Conservation (phyloP, 2,797 vertebrate genomes). For the Alcedo atthis region DNA sequence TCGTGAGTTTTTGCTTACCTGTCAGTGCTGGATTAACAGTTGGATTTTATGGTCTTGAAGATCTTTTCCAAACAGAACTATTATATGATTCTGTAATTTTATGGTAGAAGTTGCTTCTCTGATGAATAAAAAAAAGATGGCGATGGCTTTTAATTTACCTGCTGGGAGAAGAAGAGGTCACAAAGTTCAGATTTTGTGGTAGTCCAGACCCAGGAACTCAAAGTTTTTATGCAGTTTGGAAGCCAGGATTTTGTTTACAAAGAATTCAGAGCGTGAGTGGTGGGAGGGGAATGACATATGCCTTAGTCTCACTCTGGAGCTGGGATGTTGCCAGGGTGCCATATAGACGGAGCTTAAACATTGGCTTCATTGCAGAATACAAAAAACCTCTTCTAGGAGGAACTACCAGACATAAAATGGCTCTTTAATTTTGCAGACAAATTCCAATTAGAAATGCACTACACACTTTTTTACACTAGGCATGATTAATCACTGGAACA, state of each 20-base stretch:
- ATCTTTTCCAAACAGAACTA: neutral
- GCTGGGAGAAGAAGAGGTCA: neutral
- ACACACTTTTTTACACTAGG: neutral
- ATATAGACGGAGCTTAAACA: slow-evolving; percentile 27
- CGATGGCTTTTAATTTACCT: neutral
- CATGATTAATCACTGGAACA: slow-evolving; percentile 47
- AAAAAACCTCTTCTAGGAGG: slow-evolving; percentile 42
- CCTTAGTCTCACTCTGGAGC: neutral
- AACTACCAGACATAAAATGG: slow-evolving; percentile 18
- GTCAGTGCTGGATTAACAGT: neutral
- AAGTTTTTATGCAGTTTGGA: neutral
- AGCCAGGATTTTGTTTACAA: neutral
- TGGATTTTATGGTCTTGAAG: neutral
- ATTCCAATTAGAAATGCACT: slow-evolving; percentile 56
- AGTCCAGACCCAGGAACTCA: neutral
- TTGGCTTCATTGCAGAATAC: slow-evolving; percentile 6
- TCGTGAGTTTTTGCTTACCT: neutral
- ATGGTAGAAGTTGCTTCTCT: neutral
- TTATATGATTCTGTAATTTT: neutral
- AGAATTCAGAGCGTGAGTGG: neutral
- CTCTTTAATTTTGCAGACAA: slow-evolving; percentile 50
- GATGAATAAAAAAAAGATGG: rapidly evolving
- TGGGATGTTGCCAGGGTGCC: slow-evolving; percentile 1
- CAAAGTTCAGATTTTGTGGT: neutral
- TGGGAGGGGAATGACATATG: neutral